Evolutionary conservation across 2,113 vertebrate genomes (phyloP).

Genomic region (Otus sunia): DNA sequence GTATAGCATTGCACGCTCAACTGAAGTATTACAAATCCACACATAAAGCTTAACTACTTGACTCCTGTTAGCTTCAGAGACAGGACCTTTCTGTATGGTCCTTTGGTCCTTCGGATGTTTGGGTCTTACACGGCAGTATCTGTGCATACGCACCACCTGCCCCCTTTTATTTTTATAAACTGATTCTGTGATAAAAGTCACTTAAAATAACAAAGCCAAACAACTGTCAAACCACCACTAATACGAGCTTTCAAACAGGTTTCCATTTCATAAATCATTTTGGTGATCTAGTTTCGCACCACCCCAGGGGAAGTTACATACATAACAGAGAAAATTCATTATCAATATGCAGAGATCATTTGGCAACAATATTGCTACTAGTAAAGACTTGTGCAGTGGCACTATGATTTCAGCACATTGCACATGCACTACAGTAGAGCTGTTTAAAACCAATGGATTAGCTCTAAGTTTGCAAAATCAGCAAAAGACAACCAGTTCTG

Average conservation of each 20-base stretch:
- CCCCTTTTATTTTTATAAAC: background rate
- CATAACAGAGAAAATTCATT: background rate
- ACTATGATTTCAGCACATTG: background rate
- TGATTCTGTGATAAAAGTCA: background rate
- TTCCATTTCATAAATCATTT: conserved; percentile 42
- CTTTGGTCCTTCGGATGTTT: no score
- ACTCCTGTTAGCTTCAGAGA: background rate
- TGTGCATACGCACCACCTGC: fast-evolving
- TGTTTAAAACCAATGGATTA: background rate
- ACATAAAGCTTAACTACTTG: background rate
- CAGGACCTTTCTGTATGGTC: background rate
- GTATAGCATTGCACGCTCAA: background rate
- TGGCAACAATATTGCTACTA: background rate
- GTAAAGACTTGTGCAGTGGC: background rate
- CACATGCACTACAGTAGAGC: background rate
- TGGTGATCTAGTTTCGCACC: background rate
- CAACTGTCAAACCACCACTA: conserved; percentile 32
- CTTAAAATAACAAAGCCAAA: conserved; percentile 48
- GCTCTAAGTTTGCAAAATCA: background rate
- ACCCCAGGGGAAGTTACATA: background rate
- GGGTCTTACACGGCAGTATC: background rate
- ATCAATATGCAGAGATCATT: conserved; percentile 23
- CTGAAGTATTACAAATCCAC: background rate
- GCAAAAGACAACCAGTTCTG: background rate
- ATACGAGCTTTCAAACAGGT: background rate